Conservation (phyloP, 1,140 invertebrate species). For the Drosophila melanica region DNA sequence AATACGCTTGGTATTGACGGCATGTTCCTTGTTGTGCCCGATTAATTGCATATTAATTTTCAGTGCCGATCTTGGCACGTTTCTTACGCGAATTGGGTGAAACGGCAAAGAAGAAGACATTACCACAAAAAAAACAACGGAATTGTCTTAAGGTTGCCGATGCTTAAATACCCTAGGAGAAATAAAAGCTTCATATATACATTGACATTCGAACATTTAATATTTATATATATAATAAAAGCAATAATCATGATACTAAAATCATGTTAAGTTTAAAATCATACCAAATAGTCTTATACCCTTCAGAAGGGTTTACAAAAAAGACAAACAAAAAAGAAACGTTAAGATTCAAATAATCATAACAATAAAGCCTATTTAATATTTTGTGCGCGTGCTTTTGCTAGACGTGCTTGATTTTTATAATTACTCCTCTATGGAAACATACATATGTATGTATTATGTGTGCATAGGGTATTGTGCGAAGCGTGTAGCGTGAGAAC, state of each 20-base stretch:
- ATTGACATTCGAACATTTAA: too few relatives aligned
- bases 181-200: too few relatives aligned
- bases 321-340: conserved; percentile 24
- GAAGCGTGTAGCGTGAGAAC: conserved; percentile 59
- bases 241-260: too few relatives aligned
- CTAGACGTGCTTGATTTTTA: conserved; percentile 48
- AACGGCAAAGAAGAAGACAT: conserved; percentile 29
- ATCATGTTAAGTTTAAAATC: too few relatives aligned
- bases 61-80: conserved; percentile 73
- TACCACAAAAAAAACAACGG: conserved; percentile 28
- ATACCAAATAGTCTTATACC: not conserved
- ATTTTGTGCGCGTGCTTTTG: conserved; percentile 66
- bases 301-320: not conserved
- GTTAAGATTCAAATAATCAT: conserved; percentile 56
- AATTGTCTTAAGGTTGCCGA: not conserved
- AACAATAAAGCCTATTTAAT: conserved; percentile 70
- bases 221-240: too few relatives aligned
- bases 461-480: conserved; percentile 15
- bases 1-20: conserved; percentile 65
- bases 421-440: conserved; percentile 14
- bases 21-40: conserved; percentile 78
- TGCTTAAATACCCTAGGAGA: not conserved
- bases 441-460: not conserved
- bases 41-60: conserved; percentile 82
- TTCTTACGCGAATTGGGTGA: conserved; percentile 71